Conservation (phyloP, 2,113 vertebrate genomes). For the Silurus asotus region DNA sequence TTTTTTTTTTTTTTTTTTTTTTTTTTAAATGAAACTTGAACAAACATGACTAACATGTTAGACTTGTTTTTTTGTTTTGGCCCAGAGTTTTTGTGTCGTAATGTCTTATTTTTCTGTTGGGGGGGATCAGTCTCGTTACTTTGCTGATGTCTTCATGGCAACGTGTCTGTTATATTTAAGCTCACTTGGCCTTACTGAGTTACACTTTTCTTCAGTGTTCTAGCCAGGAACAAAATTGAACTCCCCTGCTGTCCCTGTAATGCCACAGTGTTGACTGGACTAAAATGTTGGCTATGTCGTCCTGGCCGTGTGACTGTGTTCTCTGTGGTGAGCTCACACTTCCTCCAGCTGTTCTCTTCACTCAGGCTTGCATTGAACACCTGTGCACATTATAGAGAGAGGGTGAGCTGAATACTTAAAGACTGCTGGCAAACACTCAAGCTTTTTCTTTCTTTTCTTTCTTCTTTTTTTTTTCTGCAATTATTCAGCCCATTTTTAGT, state of each 20-base stretch:
- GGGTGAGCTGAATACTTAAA: constrained; percentile 34
- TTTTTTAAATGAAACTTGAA: too few relatives aligned
- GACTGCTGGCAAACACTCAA: not conserved
- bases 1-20: too few relatives aligned
- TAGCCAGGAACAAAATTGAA: not conserved
- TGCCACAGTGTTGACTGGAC: not conserved
- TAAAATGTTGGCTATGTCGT: constrained; percentile 4
- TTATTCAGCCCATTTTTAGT: not conserved
- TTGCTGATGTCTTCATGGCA: not conserved
- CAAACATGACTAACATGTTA: too few relatives aligned
- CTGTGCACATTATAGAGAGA: constrained; percentile 35
- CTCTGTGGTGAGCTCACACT: constrained; percentile 23
- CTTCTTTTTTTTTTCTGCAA: not conserved
- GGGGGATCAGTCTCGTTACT: not conserved
- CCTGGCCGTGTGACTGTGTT: constrained; percentile 27
- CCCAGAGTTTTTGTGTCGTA: not conserved
- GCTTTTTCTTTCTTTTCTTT: not conserved
- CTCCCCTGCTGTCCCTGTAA: constrained; percentile 10
- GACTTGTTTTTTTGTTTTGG: too few relatives aligned
- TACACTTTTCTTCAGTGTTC: not conserved
- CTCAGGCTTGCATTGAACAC: constrained; percentile 44
- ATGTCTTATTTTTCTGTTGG: not conserved
- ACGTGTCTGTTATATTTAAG: not conserved
- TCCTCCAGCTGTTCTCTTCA: constrained; percentile 45
- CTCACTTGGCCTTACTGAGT: not conserved